phyloP scores from a whole-genome alignment of 2,888 invertebrate genomes.

The Ariolimax columbianus region DNA sequence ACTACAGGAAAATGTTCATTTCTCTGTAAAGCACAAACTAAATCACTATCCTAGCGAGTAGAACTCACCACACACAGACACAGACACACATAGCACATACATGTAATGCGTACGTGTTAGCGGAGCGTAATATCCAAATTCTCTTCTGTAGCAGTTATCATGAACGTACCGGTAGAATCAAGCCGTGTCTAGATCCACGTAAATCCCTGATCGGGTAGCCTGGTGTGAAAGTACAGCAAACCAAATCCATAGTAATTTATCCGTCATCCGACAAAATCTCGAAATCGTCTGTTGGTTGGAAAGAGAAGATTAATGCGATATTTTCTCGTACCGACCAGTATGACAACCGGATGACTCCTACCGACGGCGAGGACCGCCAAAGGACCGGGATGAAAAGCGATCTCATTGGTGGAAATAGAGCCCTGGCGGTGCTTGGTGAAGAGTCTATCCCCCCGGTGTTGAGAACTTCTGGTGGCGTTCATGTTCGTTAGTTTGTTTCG shows the following conservation, averaged over 20 bases:
- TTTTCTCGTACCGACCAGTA: slow-evolving; percentile 17
- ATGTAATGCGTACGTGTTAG: slow-evolving; percentile 22
- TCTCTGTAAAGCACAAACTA: background rate
- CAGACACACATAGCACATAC: background rate
- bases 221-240: background rate
- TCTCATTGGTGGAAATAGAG: slow-evolving; percentile 41
- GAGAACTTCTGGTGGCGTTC: slow-evolving; percentile 7
- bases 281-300: slow-evolving; percentile 11
- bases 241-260: slow-evolving; percentile 7
- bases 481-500: slow-evolving; percentile 28
- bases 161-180: background rate
- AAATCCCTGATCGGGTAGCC: background rate
- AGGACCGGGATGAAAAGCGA: slow-evolving; percentile 45
- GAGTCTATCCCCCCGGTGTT: slow-evolving; percentile 14
- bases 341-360: slow-evolving; percentile 40
- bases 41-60: no score
- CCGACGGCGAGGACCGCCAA: slow-evolving; percentile 40
- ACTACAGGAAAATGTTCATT: no score
- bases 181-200: background rate
- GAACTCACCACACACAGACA: background rate
- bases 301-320: slow-evolving; percentile 37
- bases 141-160: background rate
- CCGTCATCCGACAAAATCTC: slow-evolving; percentile 12
- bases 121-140: background rate
- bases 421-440: slow-evolving; percentile 33